Base-by-base conservation (phyloP, 2,888 invertebrate species). In the Myathropa florea region DNA sequence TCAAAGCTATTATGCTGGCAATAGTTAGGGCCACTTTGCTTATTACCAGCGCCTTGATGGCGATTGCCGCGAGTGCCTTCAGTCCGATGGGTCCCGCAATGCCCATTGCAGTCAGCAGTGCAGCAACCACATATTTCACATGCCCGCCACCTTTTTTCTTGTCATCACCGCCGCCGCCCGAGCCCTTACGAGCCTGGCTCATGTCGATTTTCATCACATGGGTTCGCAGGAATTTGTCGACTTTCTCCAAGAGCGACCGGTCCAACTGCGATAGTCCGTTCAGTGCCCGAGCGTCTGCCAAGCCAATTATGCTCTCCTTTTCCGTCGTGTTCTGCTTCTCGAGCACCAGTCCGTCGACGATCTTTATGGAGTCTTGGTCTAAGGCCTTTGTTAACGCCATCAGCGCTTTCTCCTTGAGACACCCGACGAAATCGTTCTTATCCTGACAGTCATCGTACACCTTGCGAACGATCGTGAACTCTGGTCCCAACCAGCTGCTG, bases 11-110 rank as follows among this genome's bases (percentile, higher is more conserved):
- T 80, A 96, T 95, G 73, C 95, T 95, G 84, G 96, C 95, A 89
- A 96, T 95, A 83, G 96, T 95, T 79, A 96, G 92, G 1, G 96
- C 96, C 64, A 96, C 95, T 91, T 96, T 96, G 91, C 95, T 95
- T 88, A 96, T 95, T 85, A 96, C 94, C 87, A 96, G 93, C 39
- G 96, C 95, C 91, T 96, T 95, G 63, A 95, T 95, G 64, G 96
- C 96, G 89, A 96, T 95, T 30, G 95, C 93, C 73, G 95, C 95
- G 88, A 96, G 92, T 28, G 95, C 95, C 92, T 96, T 96, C 90
- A 96, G 92, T 55, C 95, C 95, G 90, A 96, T 93, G 1, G 96
- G 95, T 86, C 95, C 95, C 60, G 95, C 95, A 83, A 96, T 94
- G 89, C 95, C 95, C 91, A 95, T 93, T 83, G 95, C 95, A 59